These are phyloP conservation scores for Phallusia fumigata DNA, from an alignment of 23 tunicate genomes.

Conservation along the genomic window DNA sequence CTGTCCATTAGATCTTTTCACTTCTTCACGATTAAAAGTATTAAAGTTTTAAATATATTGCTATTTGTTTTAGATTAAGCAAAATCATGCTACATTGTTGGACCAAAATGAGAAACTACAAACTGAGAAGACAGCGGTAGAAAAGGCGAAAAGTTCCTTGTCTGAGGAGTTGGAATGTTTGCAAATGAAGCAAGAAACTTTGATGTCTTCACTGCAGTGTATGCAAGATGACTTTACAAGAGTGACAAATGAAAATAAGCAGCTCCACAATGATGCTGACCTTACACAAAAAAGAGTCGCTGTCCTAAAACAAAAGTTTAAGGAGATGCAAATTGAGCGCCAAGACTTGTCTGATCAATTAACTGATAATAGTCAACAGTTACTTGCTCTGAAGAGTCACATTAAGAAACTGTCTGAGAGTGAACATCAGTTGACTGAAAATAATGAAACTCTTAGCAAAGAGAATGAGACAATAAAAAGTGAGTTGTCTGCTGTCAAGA, in stretches of 20 bases:
- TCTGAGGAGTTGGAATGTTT: conserved; percentile 79
- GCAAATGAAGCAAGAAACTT: conserved; percentile 73
- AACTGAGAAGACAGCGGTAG: background rate
- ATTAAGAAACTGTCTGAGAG: conserved; percentile 53
- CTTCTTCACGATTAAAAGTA: too few relatives aligned
- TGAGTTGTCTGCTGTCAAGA: conserved; percentile 69
- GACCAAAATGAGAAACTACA: background rate
- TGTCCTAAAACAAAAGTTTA: conserved; percentile 14
- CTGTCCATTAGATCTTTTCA: too few relatives aligned
- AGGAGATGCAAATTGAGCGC: conserved; percentile 29
- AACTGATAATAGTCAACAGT: conserved; percentile 42
- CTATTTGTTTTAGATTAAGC: conserved; percentile 6
- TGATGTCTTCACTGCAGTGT: conserved; percentile 63
- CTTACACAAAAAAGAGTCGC: conserved; percentile 1
- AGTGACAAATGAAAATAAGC: conserved; percentile 19
- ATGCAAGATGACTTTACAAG: conserved; percentile 48
- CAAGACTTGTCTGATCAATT: conserved; percentile 50
- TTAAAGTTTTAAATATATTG: too few relatives aligned
- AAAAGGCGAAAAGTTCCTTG: conserved; percentile 29
- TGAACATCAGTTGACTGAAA: conserved; percentile 25
- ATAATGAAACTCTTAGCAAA: conserved; percentile 4
- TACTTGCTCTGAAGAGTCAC: conserved; percentile 56
- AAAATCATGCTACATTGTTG: background rate
- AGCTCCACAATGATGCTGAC: background rate
- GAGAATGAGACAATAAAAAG: conserved; percentile 40